Conservation (phyloP, 2,113 vertebrate genomes). For the Antechinus stuartii region DNA sequence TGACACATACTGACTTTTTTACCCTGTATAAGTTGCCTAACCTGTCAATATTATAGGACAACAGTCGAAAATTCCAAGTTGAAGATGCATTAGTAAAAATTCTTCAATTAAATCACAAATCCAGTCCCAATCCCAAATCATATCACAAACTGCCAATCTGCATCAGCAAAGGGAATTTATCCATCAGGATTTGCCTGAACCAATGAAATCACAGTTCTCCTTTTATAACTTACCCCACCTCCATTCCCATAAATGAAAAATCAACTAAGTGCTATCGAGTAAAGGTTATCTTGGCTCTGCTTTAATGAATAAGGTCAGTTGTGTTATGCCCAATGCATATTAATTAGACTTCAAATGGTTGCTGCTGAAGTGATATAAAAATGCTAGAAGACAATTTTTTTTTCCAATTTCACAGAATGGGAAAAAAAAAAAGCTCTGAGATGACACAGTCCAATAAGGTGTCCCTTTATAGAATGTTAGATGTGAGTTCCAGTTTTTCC, state of each 20-base stretch:
- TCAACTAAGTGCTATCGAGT: not conserved
- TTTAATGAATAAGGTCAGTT: not conserved
- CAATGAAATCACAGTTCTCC: not conserved
- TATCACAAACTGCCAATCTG: not conserved
- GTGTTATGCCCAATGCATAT: not conserved
- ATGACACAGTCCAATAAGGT: not conserved
- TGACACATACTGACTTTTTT: not conserved
- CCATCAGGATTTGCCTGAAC: not conserved
- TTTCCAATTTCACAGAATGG: not conserved
- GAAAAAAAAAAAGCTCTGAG: not conserved
- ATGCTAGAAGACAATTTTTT: not conserved
- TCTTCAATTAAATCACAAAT: not conserved
- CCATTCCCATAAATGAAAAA: not conserved
- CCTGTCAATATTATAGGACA: not conserved
- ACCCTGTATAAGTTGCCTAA: not conserved
- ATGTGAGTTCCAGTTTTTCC: not conserved
- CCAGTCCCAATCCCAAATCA: not conserved
- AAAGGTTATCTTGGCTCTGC: not conserved
- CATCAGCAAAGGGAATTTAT: not conserved
- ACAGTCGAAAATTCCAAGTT: not conserved
- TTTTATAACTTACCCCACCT: not conserved
- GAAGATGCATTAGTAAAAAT: not conserved
- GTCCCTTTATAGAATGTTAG: not conserved
- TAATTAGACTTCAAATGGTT: not conserved
- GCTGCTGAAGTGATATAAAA: not conserved